Base-by-base conservation (phyloP, 2,797 vertebrate species). In the Ispidina picta region DNA sequence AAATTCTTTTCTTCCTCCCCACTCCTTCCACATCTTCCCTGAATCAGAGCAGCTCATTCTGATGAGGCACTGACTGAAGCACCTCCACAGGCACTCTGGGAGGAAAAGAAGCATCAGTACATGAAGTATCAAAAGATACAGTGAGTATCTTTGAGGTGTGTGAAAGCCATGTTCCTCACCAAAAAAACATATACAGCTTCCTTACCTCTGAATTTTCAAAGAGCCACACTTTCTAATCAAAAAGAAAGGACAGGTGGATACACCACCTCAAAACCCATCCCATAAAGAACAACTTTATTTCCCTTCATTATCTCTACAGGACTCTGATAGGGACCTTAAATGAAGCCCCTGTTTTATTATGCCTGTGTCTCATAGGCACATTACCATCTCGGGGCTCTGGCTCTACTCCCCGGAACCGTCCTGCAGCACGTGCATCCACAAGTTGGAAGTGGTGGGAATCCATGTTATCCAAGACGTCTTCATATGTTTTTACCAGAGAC, bases 331-430 rank as follows among this genome's bases (percentile, higher is more conserved):
- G 33, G 41, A 79, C 25, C 59, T 62, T 74, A 91, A 89, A 46
- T 33, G 3, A 76, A 83, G 39, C 16, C 48, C 12, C 25, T 83
- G 65, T 75, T 90, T 90, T 66, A 82, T n/a, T 71, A 68, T 2
- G 18, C 12, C 62, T 64, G 0, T 44, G 29, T 51, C 33, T 79
- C 54, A 89, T 35, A 58, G n/a, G 28, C 22, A 29, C n/a, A 94
- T 98, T 97, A 99, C 99, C 98, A 8, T 98, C 98, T 96, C 98
- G 97, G 39, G 98, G 98, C 86, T 99, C 99, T 1, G 99, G 98
- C 37, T 99, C 98, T 0, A 94, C 94, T 16, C 99, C 99, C 31
- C 91, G 96, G 96, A 98, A 99, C 39, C 99, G 97, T 33, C 99
- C 99, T 1, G 97, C 92, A 23, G 98, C 92, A 0, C 99, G 97